Evolutionary conservation across 1,140 invertebrate genomes (phyloP).

Genomic region (Zaprionus lachaisei): DNA sequence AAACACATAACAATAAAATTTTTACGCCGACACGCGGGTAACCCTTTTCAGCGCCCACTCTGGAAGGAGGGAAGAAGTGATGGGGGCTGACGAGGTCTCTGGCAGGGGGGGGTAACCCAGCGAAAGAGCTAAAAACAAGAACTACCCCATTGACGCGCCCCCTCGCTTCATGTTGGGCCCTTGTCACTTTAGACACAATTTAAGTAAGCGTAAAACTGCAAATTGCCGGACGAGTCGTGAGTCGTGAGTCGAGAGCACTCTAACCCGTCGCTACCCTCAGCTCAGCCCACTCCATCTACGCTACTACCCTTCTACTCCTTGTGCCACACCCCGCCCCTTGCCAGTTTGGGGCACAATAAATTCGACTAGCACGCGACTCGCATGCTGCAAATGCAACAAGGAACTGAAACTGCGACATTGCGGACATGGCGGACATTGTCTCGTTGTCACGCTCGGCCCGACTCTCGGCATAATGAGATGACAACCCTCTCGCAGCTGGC

Average conservation of each 20-base stretch:
- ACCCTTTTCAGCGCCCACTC: conserved; percentile 20
- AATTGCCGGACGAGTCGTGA: conserved; percentile 59
- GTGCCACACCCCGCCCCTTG: too few relatives aligned
- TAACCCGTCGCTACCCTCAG: background rate
- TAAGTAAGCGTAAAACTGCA: conserved; percentile 83
- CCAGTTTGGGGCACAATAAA: conserved; percentile 54
- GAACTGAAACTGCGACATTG: conserved; percentile 1
- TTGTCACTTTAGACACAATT: conserved; percentile 80
- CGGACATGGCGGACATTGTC: conserved; percentile 54
- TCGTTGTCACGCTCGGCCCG: conserved; percentile 74
- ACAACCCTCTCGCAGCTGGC: conserved; percentile 31
- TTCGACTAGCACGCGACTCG: conserved; percentile 69
- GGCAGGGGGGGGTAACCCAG: background rate
- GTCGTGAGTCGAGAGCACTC: conserved; percentile 2
- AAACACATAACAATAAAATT: conserved; percentile 78
- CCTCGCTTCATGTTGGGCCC: conserved; percentile 38
- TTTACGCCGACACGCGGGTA: conserved; percentile 56
- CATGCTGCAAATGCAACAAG: conserved; percentile 47
- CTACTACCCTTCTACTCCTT: background rate
- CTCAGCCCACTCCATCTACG: background rate
- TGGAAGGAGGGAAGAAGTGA: too few relatives aligned
- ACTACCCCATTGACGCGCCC: conserved; percentile 30
- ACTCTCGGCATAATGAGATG: conserved; percentile 79
- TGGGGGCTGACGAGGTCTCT: background rate
- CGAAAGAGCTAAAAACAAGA: conserved; percentile 22